phyloP scores from a whole-genome alignment of 2,113 vertebrate genomes.

The Nycticorax nycticorax region DNA sequence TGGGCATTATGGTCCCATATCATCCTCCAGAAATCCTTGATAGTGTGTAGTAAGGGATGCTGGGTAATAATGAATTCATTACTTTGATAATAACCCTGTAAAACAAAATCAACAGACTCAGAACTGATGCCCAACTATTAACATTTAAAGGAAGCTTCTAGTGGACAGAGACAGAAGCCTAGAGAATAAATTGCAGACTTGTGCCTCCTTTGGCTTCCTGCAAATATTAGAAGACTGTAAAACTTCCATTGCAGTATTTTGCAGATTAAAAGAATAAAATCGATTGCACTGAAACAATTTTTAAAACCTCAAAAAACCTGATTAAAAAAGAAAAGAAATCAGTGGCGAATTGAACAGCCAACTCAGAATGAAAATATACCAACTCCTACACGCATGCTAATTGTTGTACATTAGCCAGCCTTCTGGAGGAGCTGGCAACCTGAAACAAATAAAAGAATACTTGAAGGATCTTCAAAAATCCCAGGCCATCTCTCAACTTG shows the following conservation, averaged over 20 bases:
- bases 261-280: background rate
- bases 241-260: background rate
- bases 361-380: background rate
- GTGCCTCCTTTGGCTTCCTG: background rate
- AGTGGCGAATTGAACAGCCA: background rate
- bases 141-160: background rate
- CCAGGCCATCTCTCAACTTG: background rate
- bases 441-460: background rate
- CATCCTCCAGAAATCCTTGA: conserved; percentile 97
- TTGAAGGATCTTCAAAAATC: background rate
- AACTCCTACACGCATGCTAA: background rate
- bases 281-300: background rate
- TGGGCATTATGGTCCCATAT: conserved; percentile 94
- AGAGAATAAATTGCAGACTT: background rate
- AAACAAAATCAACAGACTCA: conserved; percentile 15
- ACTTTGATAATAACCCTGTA: conserved; percentile 89
- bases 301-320: background rate
- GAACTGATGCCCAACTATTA: background rate
- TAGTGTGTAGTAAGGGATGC: conserved; percentile 88
- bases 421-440: background rate
- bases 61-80: conserved; percentile 94
- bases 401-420: background rate
- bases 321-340: background rate
- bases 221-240: background rate
- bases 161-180: background rate